phyloP scores from a whole-genome alignment of 2,888 invertebrate genomes.

The Bruchidius siliquastri region DNA sequence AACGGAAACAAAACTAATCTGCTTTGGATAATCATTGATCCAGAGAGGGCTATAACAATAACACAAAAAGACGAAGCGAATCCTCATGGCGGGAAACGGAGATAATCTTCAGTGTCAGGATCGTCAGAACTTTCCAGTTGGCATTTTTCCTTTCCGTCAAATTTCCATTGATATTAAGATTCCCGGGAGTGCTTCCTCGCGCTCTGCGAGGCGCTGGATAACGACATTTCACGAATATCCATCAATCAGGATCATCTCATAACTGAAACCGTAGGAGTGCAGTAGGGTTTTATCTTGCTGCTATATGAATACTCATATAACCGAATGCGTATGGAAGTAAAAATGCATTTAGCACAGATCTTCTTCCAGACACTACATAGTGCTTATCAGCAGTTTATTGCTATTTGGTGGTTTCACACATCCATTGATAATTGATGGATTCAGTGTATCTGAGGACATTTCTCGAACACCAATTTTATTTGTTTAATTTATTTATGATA shows the following conservation, averaged over 20 bases:
- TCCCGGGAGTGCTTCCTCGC: background rate
- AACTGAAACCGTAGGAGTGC: background rate
- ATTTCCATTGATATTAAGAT: background rate
- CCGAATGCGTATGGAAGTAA: background rate
- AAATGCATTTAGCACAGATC: background rate
- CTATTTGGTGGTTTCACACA: too few relatives aligned
- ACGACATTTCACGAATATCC: background rate
- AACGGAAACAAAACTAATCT: background rate
- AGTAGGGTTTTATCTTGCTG: background rate
- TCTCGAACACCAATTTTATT: too few relatives aligned
- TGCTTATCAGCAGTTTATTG: background rate
- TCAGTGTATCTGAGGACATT: too few relatives aligned
- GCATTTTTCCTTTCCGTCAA: background rate
- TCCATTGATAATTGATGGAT: too few relatives aligned
- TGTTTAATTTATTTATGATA: too few relatives aligned
- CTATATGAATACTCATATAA: background rate
- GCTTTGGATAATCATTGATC: background rate
- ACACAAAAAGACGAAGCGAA: background rate
- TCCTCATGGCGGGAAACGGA: background rate
- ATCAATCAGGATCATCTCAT: background rate
- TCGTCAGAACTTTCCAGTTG: background rate
- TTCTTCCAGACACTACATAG: background rate
- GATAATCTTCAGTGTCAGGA: background rate
- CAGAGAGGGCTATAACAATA: background rate
- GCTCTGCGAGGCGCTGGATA: background rate